Evolutionary conservation across 1,140 invertebrate species (phyloP).

Genomic region (Pogonomyrmex barbatus): DNA sequence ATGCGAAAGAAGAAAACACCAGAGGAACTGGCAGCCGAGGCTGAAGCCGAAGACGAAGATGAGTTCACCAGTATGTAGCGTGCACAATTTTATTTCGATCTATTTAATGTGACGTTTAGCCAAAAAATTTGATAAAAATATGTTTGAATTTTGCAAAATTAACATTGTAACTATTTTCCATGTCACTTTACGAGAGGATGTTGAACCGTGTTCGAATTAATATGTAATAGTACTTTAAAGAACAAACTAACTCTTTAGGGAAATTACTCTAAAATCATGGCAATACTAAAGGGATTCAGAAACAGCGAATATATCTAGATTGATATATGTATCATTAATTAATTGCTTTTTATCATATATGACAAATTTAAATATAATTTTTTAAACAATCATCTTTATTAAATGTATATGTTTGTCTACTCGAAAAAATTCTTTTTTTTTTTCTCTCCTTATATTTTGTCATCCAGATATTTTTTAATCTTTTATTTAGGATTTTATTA

Average conservation of each 20-base stretch:
- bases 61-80: conserved; percentile 97
- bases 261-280: conserved; percentile 15
- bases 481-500: background rate
- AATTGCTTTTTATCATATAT: conserved; percentile 4
- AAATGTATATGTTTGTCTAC: background rate
- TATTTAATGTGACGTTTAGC: background rate
- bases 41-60: conserved; percentile 97
- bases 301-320: background rate
- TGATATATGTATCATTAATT: background rate
- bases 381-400: background rate
- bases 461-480: background rate
- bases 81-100: conserved; percentile 7
- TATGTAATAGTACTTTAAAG: background rate
- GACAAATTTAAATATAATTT: background rate
- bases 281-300: conserved; percentile 31
- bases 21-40: conserved; percentile 97
- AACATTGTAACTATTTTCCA: background rate
- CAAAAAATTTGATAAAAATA: background rate
- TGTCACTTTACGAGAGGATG: background rate
- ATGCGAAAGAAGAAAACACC: conserved; percentile 99
- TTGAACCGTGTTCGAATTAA: background rate
- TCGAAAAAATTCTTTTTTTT: background rate
- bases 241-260: conserved; percentile 15
- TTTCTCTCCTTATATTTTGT: background rate
- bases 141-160: conserved; percentile 17